Evolutionary conservation across 2,113 vertebrate genomes (phyloP).

Genomic region (Siniperca knerii): DNA sequence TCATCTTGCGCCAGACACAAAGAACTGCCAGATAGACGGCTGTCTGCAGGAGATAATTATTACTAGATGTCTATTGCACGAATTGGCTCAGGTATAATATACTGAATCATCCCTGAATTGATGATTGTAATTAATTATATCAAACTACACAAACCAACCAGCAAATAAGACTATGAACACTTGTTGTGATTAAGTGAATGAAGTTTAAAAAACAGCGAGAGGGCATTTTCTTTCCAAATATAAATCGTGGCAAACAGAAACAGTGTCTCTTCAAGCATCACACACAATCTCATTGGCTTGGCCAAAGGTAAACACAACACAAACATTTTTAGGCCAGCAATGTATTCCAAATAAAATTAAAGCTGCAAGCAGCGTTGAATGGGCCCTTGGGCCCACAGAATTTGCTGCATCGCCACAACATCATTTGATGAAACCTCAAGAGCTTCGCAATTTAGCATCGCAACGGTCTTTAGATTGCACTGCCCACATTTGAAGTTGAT

Average conservation of each 20-base stretch:
- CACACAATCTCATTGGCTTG: not conserved
- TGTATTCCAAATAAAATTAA: too few species aligned
- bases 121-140: not conserved
- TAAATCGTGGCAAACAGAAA: not conserved
- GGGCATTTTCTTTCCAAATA: not conserved
- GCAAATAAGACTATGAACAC: not conserved
- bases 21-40: not conserved
- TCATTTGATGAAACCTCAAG: too few species aligned
- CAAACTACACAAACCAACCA: not conserved
- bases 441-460: too few species aligned
- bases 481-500: too few species aligned
- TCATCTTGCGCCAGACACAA: constrained; percentile 1
- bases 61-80: not conserved
- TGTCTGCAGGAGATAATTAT: constrained; percentile 40
- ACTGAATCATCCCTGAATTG: not conserved
- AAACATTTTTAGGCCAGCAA: too few species aligned
- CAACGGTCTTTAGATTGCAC: too few species aligned
- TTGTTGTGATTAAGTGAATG: not conserved
- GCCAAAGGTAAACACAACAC: too few species aligned
- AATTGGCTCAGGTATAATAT: not conserved
- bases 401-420: too few species aligned
- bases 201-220: not conserved
- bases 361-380: too few species aligned
- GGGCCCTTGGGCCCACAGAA: too few species aligned
- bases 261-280: too few species aligned